A percentile compares a stretch with the other conserved stretches of the same genome.
Evolutionary conservation across 2,888 invertebrate species (phyloP).

Genomic region (Ophion ellenae): DNA sequence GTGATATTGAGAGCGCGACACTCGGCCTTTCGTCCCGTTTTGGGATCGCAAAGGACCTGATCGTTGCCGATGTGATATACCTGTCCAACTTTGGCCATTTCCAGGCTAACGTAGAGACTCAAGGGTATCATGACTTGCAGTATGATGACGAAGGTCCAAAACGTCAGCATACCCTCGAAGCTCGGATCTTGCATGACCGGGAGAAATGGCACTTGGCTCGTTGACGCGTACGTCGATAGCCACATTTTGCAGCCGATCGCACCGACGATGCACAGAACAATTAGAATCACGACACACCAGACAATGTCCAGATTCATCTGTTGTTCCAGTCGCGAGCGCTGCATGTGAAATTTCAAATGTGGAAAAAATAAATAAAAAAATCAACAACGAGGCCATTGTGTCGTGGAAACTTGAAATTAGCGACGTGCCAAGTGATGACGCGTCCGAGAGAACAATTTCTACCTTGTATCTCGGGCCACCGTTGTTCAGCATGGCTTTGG

Average conservation of each 20-base stretch:
- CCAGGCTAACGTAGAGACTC: slow-evolving; percentile 97
- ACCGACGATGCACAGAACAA: slow-evolving; percentile 95
- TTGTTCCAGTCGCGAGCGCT: slow-evolving; percentile 95
- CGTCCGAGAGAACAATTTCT: slow-evolving; percentile 5
- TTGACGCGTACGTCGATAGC: slow-evolving; percentile 87
- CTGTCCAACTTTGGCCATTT: slow-evolving; percentile 97
- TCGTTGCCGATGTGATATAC: slow-evolving; percentile 98
- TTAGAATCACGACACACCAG: slow-evolving; percentile 97
- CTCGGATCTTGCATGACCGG: slow-evolving; percentile 87
- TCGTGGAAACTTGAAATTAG: slow-evolving; percentile 11
- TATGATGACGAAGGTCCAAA: slow-evolving; percentile 98
- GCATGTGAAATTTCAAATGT: slow-evolving; percentile 83
- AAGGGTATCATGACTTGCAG: slow-evolving; percentile 98
- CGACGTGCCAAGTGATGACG: background rate
- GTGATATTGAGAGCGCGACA: slow-evolving; percentile 98
- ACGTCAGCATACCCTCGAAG: slow-evolving; percentile 93
- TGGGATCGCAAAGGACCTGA: slow-evolving; percentile 92
- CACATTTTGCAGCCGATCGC: slow-evolving; percentile 96
- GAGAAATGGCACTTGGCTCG: slow-evolving; percentile 87
- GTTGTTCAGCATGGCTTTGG: slow-evolving; percentile 99
- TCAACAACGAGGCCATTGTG: slow-evolving; percentile 1
- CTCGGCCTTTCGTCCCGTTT: slow-evolving; percentile 92
- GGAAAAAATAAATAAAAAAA: background rate
- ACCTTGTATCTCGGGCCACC: slow-evolving; percentile 91
- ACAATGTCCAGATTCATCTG: slow-evolving; percentile 98